phyloP scores from a whole-genome alignment of 2,888 invertebrate species.

The Ctena decussata region DNA sequence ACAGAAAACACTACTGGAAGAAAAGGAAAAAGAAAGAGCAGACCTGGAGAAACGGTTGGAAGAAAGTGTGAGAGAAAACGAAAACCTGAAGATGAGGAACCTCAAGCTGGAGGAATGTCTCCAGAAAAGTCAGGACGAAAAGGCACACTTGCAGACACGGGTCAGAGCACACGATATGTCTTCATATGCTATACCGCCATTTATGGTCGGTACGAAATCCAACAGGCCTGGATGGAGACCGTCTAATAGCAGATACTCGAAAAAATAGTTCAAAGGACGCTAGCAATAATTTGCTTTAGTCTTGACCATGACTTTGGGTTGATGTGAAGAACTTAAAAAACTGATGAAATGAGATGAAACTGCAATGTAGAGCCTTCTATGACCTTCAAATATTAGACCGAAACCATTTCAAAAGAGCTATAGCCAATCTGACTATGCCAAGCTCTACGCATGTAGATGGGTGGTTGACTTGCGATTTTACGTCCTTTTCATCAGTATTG shows the following conservation, averaged over 20 bases:
- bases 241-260: background rate
- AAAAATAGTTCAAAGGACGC: background rate
- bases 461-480: too few relatives aligned
- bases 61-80: slow-evolving; percentile 57
- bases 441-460: too few relatives aligned
- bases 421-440: too few relatives aligned
- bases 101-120: slow-evolving; percentile 44
- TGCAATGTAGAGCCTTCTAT: too few relatives aligned
- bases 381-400: too few relatives aligned
- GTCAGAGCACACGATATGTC: slow-evolving; percentile 54
- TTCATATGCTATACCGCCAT: slow-evolving; percentile 59
- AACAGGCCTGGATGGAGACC: slow-evolving; percentile 19
- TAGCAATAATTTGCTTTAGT: too few relatives aligned
- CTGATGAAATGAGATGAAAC: too few relatives aligned
- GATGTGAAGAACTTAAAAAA: too few relatives aligned
- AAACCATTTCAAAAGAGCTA: too few relatives aligned
- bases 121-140: slow-evolving; percentile 57
- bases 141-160: slow-evolving; percentile 51
- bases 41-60: slow-evolving; percentile 55
- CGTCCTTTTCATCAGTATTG: too few relatives aligned
- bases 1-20: slow-evolving; percentile 49
- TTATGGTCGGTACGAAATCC: slow-evolving; percentile 47
- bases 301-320: too few relatives aligned
- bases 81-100: slow-evolving; percentile 53
- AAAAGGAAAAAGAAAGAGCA: slow-evolving; percentile 51